Percentiles rank a stretch among this genome's conserved stretches.
phyloP scores from a whole-genome alignment of 2,888 invertebrate species.

The Drosophila siamana region DNA sequence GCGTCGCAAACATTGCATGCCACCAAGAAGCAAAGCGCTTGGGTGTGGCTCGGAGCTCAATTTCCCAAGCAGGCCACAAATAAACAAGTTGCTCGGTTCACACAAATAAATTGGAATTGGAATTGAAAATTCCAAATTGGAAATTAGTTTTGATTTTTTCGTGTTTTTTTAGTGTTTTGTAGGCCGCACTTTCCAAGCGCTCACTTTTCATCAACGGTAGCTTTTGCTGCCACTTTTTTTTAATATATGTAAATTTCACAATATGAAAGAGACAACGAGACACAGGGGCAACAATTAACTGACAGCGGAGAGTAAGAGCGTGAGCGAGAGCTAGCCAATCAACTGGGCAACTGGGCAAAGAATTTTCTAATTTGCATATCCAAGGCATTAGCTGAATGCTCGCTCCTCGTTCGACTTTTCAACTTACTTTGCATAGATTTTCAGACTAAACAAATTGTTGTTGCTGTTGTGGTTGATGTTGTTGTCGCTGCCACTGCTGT shows the following conservation, averaged over 20 bases:
- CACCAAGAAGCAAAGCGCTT: constrained; percentile 20
- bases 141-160: constrained; percentile 23
- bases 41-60: constrained; percentile 29
- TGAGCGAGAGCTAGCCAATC: constrained; percentile 55
- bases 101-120: constrained; percentile 54
- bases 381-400: constrained; percentile 73
- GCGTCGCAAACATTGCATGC: constrained; percentile 34
- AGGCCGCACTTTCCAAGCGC: constrained; percentile 57
- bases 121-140: constrained; percentile 34
- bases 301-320: constrained; percentile 14
- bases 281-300: neutral
- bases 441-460: constrained; percentile 58
- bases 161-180: constrained; percentile 15
- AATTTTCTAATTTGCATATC: constrained; percentile 76
- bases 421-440: constrained; percentile 73
- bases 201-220: constrained; percentile 65
- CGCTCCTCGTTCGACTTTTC: constrained; percentile 57
- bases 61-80: constrained; percentile 14
- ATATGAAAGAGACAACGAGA: constrained; percentile 34
- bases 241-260: constrained; percentile 73
- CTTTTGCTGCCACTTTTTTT: constrained; percentile 38
- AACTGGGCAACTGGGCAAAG: constrained; percentile 53
- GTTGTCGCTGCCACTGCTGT: constrained; percentile 39
- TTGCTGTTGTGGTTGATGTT: constrained; percentile 39
- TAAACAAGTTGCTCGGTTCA: constrained; percentile 37